phyloP scores from a whole-genome alignment of 2,797 vertebrate species.

The Allobates femoralis region DNA sequence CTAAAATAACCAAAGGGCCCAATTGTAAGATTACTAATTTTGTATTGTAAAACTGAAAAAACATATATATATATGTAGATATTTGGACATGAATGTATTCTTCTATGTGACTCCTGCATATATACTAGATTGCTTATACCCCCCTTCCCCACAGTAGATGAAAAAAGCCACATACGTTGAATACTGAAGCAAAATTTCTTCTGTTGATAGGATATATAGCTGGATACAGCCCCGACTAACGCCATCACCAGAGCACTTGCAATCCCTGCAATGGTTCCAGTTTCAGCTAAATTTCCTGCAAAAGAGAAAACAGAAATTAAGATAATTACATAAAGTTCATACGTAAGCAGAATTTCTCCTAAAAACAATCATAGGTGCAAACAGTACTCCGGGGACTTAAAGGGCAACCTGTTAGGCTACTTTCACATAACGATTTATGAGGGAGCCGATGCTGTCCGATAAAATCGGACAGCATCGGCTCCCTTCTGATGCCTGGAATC shows the following conservation, averaged over 20 bases:
- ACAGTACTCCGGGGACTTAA: too few species aligned
- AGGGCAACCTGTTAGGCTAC: too few species aligned
- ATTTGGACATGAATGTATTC: too few species aligned
- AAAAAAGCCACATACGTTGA: slow-evolving; percentile 78
- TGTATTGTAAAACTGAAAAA: too few species aligned
- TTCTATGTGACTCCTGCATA: too few species aligned
- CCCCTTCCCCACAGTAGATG: not conserved
- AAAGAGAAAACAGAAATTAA: not conserved
- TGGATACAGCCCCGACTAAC: slow-evolving; percentile 85
- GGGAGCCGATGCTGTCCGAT: too few species aligned
- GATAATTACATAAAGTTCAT: not conserved
- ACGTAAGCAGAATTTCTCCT: not conserved
- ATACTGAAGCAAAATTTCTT: slow-evolving; percentile 96
- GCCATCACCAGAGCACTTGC: slow-evolving; percentile 90
- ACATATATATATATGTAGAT: too few species aligned
- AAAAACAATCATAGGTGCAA: not conserved
- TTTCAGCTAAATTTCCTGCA: slow-evolving; percentile 78
- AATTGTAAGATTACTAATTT: too few species aligned
- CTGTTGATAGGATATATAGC: slow-evolving; percentile 98
- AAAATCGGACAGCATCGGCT: too few species aligned
- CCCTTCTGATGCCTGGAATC: too few species aligned
- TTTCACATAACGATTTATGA: too few species aligned
- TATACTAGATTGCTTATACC: not conserved
- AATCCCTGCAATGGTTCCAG: slow-evolving; percentile 90
- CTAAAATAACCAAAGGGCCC: too few species aligned